Conservation (phyloP, 2,797 vertebrate genomes). For the Sebastes paucispinis region DNA sequence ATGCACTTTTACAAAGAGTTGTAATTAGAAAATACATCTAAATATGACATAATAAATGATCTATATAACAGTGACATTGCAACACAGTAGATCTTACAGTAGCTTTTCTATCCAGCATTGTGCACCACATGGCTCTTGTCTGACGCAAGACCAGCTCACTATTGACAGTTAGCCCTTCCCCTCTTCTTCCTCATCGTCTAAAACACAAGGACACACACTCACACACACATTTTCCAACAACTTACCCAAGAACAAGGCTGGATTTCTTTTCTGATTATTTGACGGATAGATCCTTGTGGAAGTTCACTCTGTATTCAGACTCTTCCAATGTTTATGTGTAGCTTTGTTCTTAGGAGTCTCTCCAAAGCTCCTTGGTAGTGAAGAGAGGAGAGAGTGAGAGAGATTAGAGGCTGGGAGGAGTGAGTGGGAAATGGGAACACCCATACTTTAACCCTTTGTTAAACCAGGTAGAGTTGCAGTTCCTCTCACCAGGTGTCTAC, state of each 20-base stretch:
- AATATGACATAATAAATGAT: neutral
- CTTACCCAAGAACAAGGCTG: slow-evolving; percentile 55
- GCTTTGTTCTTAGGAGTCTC: slow-evolving; percentile 47
- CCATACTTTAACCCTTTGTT: slow-evolving; percentile 79
- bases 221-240: slow-evolving; percentile 7
- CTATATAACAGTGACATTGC: neutral
- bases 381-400: slow-evolving; percentile 60
- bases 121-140: slow-evolving; percentile 70
- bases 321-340: slow-evolving; percentile 49
- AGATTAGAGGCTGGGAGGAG: slow-evolving; percentile 61
- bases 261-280: slow-evolving; percentile 16
- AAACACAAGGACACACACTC: slow-evolving; percentile 17
- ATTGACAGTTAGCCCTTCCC: slow-evolving; percentile 72
- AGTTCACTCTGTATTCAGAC: slow-evolving; percentile 5
- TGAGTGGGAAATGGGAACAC: slow-evolving; percentile 68
- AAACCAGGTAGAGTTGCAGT: slow-evolving; percentile 53
- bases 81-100: neutral
- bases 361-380: slow-evolving; percentile 66
- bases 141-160: slow-evolving; percentile 80
- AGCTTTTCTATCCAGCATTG: neutral
- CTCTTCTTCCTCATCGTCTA: slow-evolving; percentile 33
- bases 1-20: neutral
- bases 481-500: slow-evolving; percentile 28
- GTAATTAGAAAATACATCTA: neutral
- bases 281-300: slow-evolving; percentile 22